Conservation (phyloP, 2,888 invertebrate genomes). For the Trissoscelio sp. region DNA sequence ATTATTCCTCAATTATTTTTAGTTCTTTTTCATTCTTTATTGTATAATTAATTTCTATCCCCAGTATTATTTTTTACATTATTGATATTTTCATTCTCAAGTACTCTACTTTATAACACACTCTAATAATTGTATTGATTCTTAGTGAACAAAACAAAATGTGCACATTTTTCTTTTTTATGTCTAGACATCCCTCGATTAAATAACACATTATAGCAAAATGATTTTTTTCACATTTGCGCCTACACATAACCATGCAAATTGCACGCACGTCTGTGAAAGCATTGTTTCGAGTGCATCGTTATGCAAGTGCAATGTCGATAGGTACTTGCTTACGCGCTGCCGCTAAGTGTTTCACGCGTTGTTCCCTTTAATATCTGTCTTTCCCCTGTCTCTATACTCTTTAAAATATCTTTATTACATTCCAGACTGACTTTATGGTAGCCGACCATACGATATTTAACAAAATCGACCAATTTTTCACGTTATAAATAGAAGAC, state of each 20-base stretch:
- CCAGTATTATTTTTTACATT: too few species aligned
- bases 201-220: slow-evolving; percentile 29
- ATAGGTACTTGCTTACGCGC: slow-evolving; percentile 33
- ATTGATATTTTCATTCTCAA: too few species aligned
- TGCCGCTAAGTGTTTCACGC: slow-evolving; percentile 45
- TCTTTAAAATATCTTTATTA: slow-evolving; percentile 41
- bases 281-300: slow-evolving; percentile 42
- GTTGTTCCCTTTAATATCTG: slow-evolving; percentile 50
- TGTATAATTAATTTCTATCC: too few species aligned
- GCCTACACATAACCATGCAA: not conserved
- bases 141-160: not conserved
- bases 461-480: slow-evolving; percentile 33
- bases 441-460: slow-evolving; percentile 11
- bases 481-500: slow-evolving; percentile 34
- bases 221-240: slow-evolving; percentile 33
- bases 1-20: too few species aligned
- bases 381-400: not conserved
- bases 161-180: slow-evolving; percentile 4
- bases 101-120: not conserved
- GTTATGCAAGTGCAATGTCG: slow-evolving; percentile 31
- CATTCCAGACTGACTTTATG: slow-evolving; percentile 13
- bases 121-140: not conserved
- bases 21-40: too few species aligned
- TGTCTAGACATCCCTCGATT: slow-evolving; percentile 30
- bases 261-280: slow-evolving; percentile 21